These are phyloP conservation scores for Lepus americanus DNA, from an alignment of 2,113 vertebrate genomes.

Conservation along the genomic window DNA sequence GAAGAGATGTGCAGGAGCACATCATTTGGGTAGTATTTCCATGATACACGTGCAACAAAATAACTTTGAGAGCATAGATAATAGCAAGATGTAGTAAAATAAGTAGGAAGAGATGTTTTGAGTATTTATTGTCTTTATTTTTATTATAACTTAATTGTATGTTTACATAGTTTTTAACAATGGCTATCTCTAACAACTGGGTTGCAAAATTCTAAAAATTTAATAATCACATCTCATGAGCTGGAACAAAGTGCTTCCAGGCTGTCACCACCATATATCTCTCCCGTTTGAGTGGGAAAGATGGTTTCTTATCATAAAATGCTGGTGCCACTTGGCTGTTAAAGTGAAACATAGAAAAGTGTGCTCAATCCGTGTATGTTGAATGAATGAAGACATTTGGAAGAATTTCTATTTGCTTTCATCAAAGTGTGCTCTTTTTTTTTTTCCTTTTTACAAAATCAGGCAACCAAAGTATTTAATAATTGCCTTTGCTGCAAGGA, in stretches of 20 bases:
- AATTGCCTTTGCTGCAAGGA: background rate
- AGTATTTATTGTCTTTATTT: background rate
- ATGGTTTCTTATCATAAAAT: background rate
- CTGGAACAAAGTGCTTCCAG: background rate
- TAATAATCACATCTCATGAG: background rate
- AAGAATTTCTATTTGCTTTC: background rate
- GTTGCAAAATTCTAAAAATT: background rate
- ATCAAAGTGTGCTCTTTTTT: background rate
- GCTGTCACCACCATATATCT: rapidly evolving
- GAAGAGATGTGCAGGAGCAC: rapidly evolving
- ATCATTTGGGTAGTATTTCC: background rate
- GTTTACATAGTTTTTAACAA: background rate
- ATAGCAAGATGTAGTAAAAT: background rate
- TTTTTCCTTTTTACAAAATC: background rate
- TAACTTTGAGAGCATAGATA: background rate
- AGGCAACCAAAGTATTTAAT: background rate
- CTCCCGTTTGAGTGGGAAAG: background rate
- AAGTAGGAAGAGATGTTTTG: background rate
- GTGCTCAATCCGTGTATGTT: too few relatives aligned
- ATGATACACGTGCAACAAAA: background rate
- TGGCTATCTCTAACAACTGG: background rate
- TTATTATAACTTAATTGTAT: background rate
- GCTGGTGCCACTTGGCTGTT: background rate
- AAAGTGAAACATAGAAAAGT: background rate
- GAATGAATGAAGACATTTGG: background rate